These are phyloP conservation scores for Trididemnum clinides DNA, from an alignment of 23 tunicate species.

Conservation along the genomic window DNA sequence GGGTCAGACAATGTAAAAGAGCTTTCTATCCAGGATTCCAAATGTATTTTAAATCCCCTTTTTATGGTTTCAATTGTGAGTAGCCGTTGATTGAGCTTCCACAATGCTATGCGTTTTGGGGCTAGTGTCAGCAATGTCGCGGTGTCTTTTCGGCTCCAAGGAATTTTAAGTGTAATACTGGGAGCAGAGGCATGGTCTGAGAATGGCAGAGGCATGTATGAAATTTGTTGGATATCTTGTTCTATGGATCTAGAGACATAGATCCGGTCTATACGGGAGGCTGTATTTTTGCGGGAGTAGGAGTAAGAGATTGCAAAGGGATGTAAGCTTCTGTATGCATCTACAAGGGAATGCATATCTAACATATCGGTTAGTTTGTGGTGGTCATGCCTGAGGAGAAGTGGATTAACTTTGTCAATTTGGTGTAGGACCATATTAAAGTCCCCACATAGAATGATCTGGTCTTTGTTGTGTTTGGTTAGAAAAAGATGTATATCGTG, in stretches of 20 bases:
- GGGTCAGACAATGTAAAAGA: neutral
- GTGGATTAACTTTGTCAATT: neutral
- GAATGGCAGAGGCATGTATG: neutral
- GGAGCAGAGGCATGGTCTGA: neutral
- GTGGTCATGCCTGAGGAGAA: neutral
- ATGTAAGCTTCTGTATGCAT: neutral
- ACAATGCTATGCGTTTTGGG: too few species aligned
- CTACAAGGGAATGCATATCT: neutral
- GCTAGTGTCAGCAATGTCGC: too few species aligned
- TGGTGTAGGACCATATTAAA: neutral
- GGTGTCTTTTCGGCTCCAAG: too few species aligned
- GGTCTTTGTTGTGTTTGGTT: neutral
- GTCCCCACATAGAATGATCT: neutral
- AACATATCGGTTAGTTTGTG: neutral
- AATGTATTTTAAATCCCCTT: neutral
- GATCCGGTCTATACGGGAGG: neutral
- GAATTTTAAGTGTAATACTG: neutral
- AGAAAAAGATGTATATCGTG: neutral
- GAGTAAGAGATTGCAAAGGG: neutral
- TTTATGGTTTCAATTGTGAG: neutral
- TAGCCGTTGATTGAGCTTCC: neutral
- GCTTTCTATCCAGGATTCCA: neutral
- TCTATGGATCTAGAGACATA: neutral
- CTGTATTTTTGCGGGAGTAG: neutral
- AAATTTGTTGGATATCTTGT: neutral